Evolutionary conservation across 2,113 vertebrate species (phyloP).

Genomic region (Thunnus maccoyii): DNA sequence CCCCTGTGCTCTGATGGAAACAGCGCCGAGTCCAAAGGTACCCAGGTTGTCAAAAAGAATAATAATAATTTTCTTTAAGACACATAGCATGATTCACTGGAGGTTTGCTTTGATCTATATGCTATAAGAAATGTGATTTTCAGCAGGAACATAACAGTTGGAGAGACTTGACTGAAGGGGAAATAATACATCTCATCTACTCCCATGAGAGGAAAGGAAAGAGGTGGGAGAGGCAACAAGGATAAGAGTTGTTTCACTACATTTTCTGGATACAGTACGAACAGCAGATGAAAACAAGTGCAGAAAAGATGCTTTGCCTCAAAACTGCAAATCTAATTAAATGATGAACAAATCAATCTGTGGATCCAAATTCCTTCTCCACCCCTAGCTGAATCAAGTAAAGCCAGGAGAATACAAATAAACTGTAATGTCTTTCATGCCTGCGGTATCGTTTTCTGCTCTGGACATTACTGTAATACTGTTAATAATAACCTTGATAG

Average conservation of each 20-base stretch:
- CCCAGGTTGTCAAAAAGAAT: not conserved
- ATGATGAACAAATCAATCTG: conserved; percentile 12
- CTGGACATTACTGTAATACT: not conserved
- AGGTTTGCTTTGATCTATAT: conserved; percentile 1
- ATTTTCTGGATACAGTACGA: conserved; percentile 19
- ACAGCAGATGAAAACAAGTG: not conserved
- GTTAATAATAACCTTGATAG: not conserved
- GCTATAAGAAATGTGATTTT: not conserved
- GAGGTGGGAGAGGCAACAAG: not conserved
- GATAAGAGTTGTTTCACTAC: not conserved
- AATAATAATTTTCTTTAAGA: not conserved
- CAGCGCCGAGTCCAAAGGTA: not conserved
- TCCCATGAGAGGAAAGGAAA: conserved; percentile 9
- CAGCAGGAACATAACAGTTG: not conserved
- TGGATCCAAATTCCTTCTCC: not conserved
- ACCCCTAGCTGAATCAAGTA: not conserved
- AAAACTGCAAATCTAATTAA: conserved; percentile 19
- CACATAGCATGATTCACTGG: not conserved
- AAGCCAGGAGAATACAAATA: not conserved
- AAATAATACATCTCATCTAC: not conserved
- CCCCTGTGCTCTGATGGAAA: not conserved
- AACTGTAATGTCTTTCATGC: not conserved
- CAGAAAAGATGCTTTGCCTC: not conserved
- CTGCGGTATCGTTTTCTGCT: not conserved
- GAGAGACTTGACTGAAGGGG: conserved; percentile 7